These are phyloP conservation scores for Halcyon senegalensis DNA, from an alignment of 2,113 vertebrate genomes.

Conservation along the genomic window DNA sequence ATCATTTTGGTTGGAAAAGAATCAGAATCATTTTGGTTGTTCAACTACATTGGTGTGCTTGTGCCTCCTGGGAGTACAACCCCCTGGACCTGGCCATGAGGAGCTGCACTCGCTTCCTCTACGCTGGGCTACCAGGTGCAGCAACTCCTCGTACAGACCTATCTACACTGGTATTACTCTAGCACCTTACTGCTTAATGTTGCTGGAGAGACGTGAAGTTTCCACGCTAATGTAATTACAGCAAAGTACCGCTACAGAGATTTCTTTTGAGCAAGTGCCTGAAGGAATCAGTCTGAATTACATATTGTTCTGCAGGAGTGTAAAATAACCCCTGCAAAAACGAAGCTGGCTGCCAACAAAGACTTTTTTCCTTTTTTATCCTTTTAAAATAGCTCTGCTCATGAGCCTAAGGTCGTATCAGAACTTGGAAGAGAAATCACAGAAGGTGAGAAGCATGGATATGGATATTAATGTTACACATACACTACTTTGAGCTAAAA, in stretches of 20 bases:
- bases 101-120: not conserved
- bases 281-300: constrained; percentile 20
- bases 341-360: not conserved
- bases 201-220: not conserved
- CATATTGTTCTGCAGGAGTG: constrained; percentile 14
- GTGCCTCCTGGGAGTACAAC: not conserved
- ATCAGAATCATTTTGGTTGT: not conserved
- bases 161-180: not conserved
- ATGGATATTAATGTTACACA: not conserved
- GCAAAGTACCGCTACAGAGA: not conserved
- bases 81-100: not conserved
- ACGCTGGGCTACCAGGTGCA: not conserved
- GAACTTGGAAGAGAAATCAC: not conserved
- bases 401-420: not conserved
- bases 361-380: rapidly evolving
- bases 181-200: not conserved
- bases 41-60: not conserved
- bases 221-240: not conserved
- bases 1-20: not conserved
- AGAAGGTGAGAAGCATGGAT: not conserved
- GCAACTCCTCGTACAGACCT: not conserved
- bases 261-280: constrained; percentile 32
- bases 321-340: constrained; percentile 51
- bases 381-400: constrained; percentile 3
- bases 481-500: not conserved